phyloP scores from a whole-genome alignment of 2,113 vertebrate genomes.

The Tachysurus fulvidraco region DNA sequence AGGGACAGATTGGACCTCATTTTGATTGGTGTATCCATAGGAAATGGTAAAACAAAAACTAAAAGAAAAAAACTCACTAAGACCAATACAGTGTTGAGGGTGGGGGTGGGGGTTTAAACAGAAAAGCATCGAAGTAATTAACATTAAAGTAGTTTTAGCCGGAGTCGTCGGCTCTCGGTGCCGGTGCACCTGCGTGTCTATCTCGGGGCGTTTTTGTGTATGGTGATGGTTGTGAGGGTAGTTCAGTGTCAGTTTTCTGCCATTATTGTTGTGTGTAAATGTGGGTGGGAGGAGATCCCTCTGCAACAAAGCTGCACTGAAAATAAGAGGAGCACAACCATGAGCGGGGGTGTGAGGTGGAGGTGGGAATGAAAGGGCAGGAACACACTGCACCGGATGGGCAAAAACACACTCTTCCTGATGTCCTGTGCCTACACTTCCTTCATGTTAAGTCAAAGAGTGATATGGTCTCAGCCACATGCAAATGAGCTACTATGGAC shows the following conservation, averaged over 20 bases:
- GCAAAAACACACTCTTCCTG: neutral
- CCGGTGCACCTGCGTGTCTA: constrained; percentile 6
- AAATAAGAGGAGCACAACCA: constrained; percentile 45
- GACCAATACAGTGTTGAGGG: neutral
- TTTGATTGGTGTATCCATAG: too few relatives aligned
- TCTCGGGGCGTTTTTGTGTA: neutral
- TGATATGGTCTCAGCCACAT: neutral
- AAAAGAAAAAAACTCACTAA: neutral
- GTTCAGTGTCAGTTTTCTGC: constrained; percentile 56
- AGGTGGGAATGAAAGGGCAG: constrained; percentile 49
- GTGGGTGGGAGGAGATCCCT: constrained; percentile 59
- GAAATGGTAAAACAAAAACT: too few relatives aligned
- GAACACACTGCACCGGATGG: constrained; percentile 2
- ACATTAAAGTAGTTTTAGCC: neutral
- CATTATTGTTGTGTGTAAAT: constrained; percentile 65
- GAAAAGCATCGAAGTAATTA: neutral
- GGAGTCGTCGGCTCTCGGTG: neutral
- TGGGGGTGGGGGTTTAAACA: neutral
- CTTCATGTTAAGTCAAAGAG: neutral
- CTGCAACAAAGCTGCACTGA: constrained; percentile 64
- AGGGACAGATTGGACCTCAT: neutral
- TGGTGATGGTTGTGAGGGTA: neutral
- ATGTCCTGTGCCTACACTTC: neutral
- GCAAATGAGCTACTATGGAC: neutral
- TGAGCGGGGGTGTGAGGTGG: constrained; percentile 47